These are phyloP conservation scores for Macrochelys suwanniensis DNA, from an alignment of 2,797 vertebrate species.

Conservation along the genomic window DNA sequence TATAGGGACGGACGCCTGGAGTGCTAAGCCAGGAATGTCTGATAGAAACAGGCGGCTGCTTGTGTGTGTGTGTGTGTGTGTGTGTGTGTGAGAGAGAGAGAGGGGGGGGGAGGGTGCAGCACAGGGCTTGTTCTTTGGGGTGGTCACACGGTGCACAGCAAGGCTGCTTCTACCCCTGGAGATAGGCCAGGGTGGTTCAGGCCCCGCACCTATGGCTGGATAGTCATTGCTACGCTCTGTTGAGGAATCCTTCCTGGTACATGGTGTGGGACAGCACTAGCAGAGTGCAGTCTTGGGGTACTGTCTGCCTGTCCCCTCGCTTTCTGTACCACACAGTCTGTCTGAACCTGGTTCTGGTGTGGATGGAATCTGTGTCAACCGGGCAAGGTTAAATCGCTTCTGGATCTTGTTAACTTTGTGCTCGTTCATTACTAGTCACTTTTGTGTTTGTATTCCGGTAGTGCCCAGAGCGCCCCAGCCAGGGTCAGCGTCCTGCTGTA, in stretches of 20 bases:
- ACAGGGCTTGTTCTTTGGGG: rapidly evolving
- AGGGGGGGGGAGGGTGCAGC: too few relatives aligned
- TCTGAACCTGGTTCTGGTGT: not conserved
- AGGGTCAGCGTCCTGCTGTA: not conserved
- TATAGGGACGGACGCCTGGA: too few relatives aligned
- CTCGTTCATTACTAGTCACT: not conserved
- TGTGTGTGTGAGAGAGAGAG: rapidly evolving
- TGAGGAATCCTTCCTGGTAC: not conserved
- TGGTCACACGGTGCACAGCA: rapidly evolving
- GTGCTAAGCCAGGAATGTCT: rapidly evolving
- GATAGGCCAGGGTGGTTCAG: not conserved
- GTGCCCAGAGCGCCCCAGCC: not conserved
- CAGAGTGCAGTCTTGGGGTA: not conserved
- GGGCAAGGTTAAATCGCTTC: not conserved
- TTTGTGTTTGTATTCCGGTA: not conserved
- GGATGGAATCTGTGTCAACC: not conserved
- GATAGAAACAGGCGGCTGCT: rapidly evolving
- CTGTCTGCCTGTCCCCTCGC: not conserved
- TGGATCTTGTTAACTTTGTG: not conserved
- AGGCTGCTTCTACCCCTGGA: rapidly evolving
- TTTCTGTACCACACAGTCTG: not conserved
- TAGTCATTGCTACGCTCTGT: rapidly evolving
- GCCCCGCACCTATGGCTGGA: too few relatives aligned
- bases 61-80: rapidly evolving
- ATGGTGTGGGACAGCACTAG: not conserved